Evolutionary conservation across 1,140 invertebrate species (phyloP), one percentile per base, ranked within the genome.

Genomic region (Hydropsyche tenuis): DNA sequence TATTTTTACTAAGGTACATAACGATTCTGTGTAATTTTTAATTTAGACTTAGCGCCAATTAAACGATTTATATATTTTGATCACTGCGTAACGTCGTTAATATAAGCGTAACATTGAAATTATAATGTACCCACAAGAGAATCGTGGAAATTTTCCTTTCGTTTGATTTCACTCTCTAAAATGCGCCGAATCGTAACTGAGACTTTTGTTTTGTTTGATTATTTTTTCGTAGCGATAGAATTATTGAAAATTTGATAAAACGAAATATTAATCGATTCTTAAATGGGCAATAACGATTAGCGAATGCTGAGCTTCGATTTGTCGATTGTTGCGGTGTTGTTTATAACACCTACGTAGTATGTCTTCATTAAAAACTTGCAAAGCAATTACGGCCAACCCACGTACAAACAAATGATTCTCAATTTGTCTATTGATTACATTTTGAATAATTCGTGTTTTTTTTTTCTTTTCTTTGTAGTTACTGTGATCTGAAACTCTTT

Each of bases 101-200:
- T 23, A 60, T 12, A 23, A 60, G 56, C 56, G 9, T 12, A 53
- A 53, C 48, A 53, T 37, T 37, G 20, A 18, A 18, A 53, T 53
- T 53, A 53, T 4, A 37, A 37, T 9, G 30, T 37, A 37, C 9
- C 30, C 30, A 37, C 16, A 53, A 53, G 48, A 53, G 25, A 25
- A 60, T 23, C 22, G 23, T 25, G 23, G 56, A 60, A 27, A 60
- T 60, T 60, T 60, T 60, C 56, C 56, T 60, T 60, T 60, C 56
- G 56, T 22, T 20, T 22, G 56, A 60, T 60, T 60, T 60, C 56
- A 60, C 56, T 60, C 56, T 60, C 56, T n/a, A 48, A 48, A 48
- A n/a, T 48, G 45, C 45, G 45, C 16, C 16, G 11, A 48, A 37
- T 37, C 30, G 30, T 37, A 37, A 37, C 30, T 4, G 30, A 4